Conservation (phyloP, 2,797 vertebrate genomes). For the Megaceryle alcyon region DNA sequence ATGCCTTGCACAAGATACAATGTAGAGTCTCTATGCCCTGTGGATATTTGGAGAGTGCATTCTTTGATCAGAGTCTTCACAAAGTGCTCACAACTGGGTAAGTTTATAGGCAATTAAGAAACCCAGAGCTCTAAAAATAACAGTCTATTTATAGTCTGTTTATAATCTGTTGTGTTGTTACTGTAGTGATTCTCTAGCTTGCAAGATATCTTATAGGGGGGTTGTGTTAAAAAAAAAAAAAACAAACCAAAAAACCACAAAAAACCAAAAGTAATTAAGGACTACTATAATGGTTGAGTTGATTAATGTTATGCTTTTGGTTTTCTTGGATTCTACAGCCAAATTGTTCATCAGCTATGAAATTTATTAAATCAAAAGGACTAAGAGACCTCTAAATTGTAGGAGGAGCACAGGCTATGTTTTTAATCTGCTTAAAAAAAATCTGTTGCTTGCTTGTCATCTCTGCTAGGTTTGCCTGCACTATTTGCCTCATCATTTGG, state of each 20-base stretch:
- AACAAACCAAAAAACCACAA: too few relatives aligned
- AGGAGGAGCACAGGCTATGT: neutral
- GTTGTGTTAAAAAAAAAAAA: neutral
- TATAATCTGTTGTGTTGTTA: slow-evolving; percentile 9
- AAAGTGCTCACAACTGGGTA: slow-evolving; percentile 45
- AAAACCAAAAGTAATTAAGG: neutral
- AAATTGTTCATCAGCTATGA: slow-evolving; percentile 17
- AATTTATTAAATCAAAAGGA: neutral
- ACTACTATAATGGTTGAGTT: neutral
- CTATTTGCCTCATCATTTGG: neutral
- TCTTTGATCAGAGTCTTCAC: slow-evolving; percentile 23
- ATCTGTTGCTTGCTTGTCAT: neutral
- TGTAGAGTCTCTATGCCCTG: slow-evolving; percentile 10
- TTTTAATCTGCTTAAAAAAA: neutral
- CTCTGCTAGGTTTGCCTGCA: neutral
- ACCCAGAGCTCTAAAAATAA: slow-evolving; percentile 57
- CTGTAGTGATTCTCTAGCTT: neutral
- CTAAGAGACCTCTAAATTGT: neutral
- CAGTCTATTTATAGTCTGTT: slow-evolving; percentile 33
- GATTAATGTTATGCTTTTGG: slow-evolving; percentile 8
- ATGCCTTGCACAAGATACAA: neutral
- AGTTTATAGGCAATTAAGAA: slow-evolving; percentile 58
- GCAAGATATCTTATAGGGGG: neutral
- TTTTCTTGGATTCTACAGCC: slow-evolving; percentile 24
- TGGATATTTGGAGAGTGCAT: slow-evolving; percentile 38